These are phyloP conservation scores for Acinonyx jubatus DNA, from an alignment of 2,113 vertebrate genomes.

Conservation along the genomic window DNA sequence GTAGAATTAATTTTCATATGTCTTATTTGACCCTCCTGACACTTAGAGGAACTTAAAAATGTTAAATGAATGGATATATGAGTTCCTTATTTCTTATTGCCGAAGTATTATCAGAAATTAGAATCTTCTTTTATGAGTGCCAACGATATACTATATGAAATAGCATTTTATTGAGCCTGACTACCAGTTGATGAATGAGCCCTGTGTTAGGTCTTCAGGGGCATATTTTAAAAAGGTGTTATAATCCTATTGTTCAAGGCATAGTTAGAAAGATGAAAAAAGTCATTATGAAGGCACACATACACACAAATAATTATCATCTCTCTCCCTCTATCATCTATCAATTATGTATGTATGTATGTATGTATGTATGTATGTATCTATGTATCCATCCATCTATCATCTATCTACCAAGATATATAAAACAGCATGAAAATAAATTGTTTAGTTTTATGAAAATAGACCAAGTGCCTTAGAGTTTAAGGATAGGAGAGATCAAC, in stretches of 20 bases:
- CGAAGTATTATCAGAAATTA: neutral
- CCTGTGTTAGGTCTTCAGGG: neutral
- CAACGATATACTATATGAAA: neutral
- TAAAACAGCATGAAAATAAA: neutral
- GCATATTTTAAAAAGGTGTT: neutral
- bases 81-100: neutral
- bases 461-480: neutral
- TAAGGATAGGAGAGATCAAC: neutral
- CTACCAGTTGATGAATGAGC: neutral
- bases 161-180: neutral
- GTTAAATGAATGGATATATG: neutral
- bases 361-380: neutral
- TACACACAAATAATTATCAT: neutral
- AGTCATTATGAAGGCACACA: neutral
- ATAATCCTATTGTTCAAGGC: neutral
- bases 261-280: slow-evolving; percentile 10
- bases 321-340: neutral
- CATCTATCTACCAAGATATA: neutral
- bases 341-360: neutral
- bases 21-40: neutral
- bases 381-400: neutral
- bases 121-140: neutral
- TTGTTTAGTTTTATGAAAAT: neutral
- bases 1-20: neutral
- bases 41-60: neutral